Base-by-base conservation (phyloP, 2,113 vertebrate species). In the Bujurquina vittata region DNA sequence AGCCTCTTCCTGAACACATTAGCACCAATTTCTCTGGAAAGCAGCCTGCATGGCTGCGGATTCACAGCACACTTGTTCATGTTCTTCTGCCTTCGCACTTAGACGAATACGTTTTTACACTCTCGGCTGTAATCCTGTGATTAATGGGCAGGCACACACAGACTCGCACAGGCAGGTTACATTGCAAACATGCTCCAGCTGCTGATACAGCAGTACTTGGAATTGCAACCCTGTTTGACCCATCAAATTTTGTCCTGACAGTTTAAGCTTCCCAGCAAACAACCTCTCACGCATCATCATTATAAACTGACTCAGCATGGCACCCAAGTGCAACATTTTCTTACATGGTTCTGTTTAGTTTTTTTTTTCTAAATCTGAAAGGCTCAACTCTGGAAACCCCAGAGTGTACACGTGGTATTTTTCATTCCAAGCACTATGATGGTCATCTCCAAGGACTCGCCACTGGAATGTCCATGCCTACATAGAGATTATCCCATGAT, bases 131-230 rank as follows among this genome's bases (percentile, higher is more conserved):
- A 46, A 76, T 59, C 3, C 40, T 72, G 49, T 4, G 33, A 67
- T 75, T 62, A n/a, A 37, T 4, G 0, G 67, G 67, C 18, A 35
- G 40, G 1, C 59, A 26, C 49, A 23, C 58, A 10, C 12, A 17
- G 23, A 84, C 57, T 81, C 80, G 72, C 40, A 12, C 12, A 62
- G n/a, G 40, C 67, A 78, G 56, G 79, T 60, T 79, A 77, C 69
- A 60, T 58, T 60, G 59, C 74, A 75, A 61, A 57, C 40, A n/a
- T 33, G 59, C 43, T 82, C 72, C 84, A 89, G 85, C 65, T 82
- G 89, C 92, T 92, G 89, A 90, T 31, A 84, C 83, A 83, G 90
- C 85, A 81, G 75, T 2, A 65, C 75, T 58, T 78, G 15, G 49
- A 81, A 57, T 2, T 60, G 83, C 79, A 81, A 62, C 22, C 75